Percentiles rank a stretch among this genome's conserved stretches.
Evolutionary conservation across 2,888 invertebrate species (phyloP).

Genomic region (Apodemia duryi): DNA sequence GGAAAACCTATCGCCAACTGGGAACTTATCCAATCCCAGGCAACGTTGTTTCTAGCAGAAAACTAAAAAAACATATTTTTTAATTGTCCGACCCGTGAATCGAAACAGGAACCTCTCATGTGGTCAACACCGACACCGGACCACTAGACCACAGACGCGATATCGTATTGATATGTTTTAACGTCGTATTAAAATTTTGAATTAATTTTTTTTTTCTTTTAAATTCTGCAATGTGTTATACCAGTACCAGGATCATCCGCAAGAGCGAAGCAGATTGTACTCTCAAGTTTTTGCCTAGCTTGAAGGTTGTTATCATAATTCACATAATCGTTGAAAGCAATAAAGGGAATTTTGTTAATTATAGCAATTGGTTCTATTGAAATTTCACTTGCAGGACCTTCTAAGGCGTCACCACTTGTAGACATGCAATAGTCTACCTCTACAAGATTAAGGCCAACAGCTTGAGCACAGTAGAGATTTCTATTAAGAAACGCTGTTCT

Average conservation of each 20-base stretch:
- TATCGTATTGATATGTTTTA: too few species aligned
- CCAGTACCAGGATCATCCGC: conserved; percentile 48
- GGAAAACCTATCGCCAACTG: too few species aligned
- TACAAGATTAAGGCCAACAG: conserved; percentile 23
- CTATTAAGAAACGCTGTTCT: conserved; percentile 43
- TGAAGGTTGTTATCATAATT: conserved; percentile 37
- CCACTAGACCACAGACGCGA: too few species aligned
- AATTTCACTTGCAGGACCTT: conserved; percentile 43
- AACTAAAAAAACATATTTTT: too few species aligned
- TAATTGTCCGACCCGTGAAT: too few species aligned
- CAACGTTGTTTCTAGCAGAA: too few species aligned
- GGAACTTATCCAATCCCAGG: too few species aligned
- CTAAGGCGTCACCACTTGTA: conserved; percentile 47
- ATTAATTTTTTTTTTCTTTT: conserved; percentile 20
- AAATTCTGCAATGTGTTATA: conserved; percentile 43
- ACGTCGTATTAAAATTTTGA: too few species aligned
- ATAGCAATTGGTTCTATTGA: conserved; percentile 43
- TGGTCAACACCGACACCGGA: too few species aligned
- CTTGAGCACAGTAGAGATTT: conserved; percentile 21
- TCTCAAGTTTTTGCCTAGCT: conserved; percentile 40
- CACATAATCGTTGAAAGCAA: conserved; percentile 49
- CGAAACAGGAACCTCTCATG: too few species aligned
- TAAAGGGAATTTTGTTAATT: conserved; percentile 53
- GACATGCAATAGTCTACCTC: conserved; percentile 53
- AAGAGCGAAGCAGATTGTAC: conserved; percentile 53